phyloP scores from a whole-genome alignment of 2,113 vertebrate genomes.

The Morone chrysops region DNA sequence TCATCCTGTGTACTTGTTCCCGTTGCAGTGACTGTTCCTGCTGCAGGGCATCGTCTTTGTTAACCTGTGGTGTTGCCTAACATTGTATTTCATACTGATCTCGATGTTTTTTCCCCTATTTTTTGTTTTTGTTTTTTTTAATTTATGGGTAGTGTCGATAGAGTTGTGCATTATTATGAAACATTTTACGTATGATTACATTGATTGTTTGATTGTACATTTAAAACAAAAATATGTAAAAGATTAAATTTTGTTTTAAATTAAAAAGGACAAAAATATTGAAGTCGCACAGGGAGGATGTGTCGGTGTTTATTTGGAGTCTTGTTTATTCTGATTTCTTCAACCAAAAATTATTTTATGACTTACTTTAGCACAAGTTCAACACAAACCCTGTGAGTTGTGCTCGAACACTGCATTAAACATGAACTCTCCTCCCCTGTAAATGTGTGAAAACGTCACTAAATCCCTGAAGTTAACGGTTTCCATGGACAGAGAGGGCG shows the following conservation, averaged over 20 bases:
- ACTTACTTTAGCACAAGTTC: too few species aligned
- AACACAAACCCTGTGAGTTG: too few species aligned
- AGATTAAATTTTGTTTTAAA: conserved; percentile 85
- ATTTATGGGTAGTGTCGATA: conserved; percentile 93
- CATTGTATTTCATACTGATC: conserved; percentile 89
- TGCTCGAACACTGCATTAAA: too few species aligned
- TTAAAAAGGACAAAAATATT: conserved; percentile 68
- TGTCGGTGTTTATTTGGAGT: not conserved
- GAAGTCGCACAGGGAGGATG: conserved; percentile 28
- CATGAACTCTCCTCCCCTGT: too few species aligned
- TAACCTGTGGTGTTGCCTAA: conserved; percentile 90
- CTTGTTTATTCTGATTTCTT: too few species aligned
- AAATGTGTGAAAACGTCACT: too few species aligned
- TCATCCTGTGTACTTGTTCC: conserved; percentile 47
- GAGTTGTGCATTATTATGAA: conserved; percentile 92
- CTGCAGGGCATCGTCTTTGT: conserved; percentile 84
- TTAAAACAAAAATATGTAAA: conserved; percentile 79
- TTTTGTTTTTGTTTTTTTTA: conserved; percentile 72
- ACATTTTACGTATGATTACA: conserved; percentile 86
- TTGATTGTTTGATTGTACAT: conserved; percentile 93
- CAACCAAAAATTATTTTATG: too few species aligned
- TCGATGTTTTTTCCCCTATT: conserved; percentile 82
- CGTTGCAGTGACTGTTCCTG: conserved; percentile 72
- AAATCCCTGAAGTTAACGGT: too few species aligned
- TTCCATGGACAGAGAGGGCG: too few species aligned